Base-by-base conservation (phyloP, 1,140 invertebrate genomes). In the Drosophila simulans region DNA sequence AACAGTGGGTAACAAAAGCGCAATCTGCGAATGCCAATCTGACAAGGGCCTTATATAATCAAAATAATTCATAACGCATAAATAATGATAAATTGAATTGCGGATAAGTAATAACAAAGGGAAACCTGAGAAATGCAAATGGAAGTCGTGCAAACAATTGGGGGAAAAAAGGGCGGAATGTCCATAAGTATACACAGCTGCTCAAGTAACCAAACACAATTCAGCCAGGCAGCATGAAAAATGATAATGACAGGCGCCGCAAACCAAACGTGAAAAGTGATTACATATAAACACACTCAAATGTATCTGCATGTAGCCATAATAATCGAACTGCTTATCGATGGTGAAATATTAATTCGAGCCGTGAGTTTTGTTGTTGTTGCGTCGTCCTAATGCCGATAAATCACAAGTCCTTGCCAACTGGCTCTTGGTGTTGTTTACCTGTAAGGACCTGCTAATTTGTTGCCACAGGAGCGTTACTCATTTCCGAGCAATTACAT, bases 211-310 rank as follows among this genome's bases (percentile, higher is more conserved):
- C 62, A 82, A 57, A 72, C 72, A 59, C 49, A 77, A 52, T 49
- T 45, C 49, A 56, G 40, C 40, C 54, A 74, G 74, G 70, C 63
- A 78, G 70, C 62, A 73, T 86, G 70, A 86, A 86, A 88, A 86
- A 88, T 86, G 79, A 89, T 88, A 88, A 80, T 80, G 80, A 80
- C 66, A 83, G 59, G 58, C 65, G 75, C 65, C 64, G 69, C 79
- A 68, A 49, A 65, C 52, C 52, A 75, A 60, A 88, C 70, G 71
- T 79, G 70, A 73, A 81, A 89, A 83, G 79, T 82, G 74, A 86
- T 85, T 85, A 80, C 73, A 71, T 75, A 48, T 45, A 60, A 46
- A 39, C 12, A 20, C 15, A 5, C 39, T 40, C 17, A 15, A 17
- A 42, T 31, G 17, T 39, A 54, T 75, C 31, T 34, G 45, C 46